Percentiles rank a stretch among this genome's conserved stretches.
phyloP scores from a whole-genome alignment of 2,113 vertebrate species.

The Erinaceus europaeus region DNA sequence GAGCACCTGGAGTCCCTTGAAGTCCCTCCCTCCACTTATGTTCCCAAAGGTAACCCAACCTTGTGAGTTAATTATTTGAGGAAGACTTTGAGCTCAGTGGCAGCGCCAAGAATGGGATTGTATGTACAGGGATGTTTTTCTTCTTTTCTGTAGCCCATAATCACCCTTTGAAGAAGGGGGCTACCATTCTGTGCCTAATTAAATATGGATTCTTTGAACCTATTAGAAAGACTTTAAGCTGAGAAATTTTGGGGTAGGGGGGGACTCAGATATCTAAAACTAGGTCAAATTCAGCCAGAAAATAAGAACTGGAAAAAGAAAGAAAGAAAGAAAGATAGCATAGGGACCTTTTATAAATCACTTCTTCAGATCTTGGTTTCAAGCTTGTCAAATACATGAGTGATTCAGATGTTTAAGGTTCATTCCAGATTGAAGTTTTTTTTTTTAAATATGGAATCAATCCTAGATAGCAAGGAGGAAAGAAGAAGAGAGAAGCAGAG shows the following conservation, averaged over 20 bases:
- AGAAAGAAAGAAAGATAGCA: neutral
- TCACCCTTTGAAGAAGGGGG: neutral
- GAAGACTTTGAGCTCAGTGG: neutral
- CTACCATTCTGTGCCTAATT: conserved; percentile 21
- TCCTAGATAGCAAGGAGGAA: neutral
- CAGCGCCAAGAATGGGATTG: neutral
- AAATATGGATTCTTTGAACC: conserved; percentile 33
- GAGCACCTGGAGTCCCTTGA: conserved; percentile 61
- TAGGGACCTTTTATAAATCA: neutral
- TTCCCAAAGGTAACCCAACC: conserved; percentile 82
- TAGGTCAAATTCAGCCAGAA: conserved; percentile 21
- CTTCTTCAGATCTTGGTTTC: neutral
- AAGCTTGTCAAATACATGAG: neutral
- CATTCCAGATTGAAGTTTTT: neutral
- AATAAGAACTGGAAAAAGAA: neutral
- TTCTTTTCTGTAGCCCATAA: neutral
- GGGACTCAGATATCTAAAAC: neutral
- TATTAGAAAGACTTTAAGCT: conserved; percentile 39
- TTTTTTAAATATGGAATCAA: neutral
- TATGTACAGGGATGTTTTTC: neutral
- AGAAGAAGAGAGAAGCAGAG: neutral
- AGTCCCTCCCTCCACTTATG: conserved; percentile 70
- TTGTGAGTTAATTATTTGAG: neutral
- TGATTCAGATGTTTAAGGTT: neutral
- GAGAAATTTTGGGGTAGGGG: conserved; percentile 16